phyloP scores from a whole-genome alignment of 1,140 invertebrate genomes.

The Pogonomyrmex californicus region DNA sequence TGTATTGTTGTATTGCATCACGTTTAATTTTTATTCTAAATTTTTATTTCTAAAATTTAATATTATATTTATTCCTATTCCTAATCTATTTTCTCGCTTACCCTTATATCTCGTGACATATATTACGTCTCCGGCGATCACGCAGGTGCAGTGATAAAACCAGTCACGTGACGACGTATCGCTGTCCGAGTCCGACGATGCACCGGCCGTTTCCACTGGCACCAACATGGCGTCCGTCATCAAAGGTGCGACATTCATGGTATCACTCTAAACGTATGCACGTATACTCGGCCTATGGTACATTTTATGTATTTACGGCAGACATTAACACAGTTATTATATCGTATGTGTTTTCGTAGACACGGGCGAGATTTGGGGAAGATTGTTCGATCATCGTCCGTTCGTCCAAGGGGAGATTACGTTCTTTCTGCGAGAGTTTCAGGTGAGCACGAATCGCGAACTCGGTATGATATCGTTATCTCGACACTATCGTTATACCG shows the following conservation, averaged over 20 bases:
- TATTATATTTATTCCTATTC: no score
- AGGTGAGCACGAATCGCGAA: conserved; percentile 87
- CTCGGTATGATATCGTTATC: neutral
- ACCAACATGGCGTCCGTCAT: conserved; percentile 83
- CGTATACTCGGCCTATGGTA: neutral
- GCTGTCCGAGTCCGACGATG: neutral
- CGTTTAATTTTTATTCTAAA: no score
- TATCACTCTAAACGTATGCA: conserved; percentile 51
- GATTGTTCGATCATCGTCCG: conserved; percentile 94
- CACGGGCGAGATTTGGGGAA: conserved; percentile 93
- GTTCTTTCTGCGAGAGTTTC: conserved; percentile 93
- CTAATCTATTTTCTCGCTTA: no score
- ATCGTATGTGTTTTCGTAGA: conserved; percentile 87
- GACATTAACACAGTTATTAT: conserved; percentile 62
- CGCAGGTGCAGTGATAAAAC: neutral
- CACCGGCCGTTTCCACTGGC: conserved; percentile 27
- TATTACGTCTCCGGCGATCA: no score
- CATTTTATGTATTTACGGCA: conserved; percentile 34
- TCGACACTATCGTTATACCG: neutral
- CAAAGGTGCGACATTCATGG: conserved; percentile 81
- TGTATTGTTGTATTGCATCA: no score
- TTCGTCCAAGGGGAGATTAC: conserved; percentile 94
- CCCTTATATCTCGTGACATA: no score
- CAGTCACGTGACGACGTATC: conserved; percentile 6
- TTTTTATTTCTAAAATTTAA: no score